Conservation (phyloP, 2,888 invertebrate genomes). For the Xestobium rufovillosum region DNA sequence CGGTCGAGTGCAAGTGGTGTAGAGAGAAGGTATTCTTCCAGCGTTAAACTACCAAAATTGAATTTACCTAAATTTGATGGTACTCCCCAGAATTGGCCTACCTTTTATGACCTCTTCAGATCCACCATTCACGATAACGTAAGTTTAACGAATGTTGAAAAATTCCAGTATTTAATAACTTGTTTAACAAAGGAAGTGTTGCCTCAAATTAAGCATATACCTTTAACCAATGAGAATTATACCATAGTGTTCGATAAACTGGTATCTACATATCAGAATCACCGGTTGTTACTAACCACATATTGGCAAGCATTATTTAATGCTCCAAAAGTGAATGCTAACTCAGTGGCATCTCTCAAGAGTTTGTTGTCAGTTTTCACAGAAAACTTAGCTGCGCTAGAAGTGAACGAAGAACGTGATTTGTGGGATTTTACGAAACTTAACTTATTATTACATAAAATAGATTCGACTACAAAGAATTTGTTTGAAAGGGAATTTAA, state of each 20-base stretch:
- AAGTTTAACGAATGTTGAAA: neutral
- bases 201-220: neutral
- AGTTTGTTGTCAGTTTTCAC: neutral
- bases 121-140: neutral
- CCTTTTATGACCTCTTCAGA: neutral
- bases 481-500: neutral
- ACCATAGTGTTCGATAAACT: neutral
- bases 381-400: neutral
- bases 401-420: neutral
- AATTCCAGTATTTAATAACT: neutral
- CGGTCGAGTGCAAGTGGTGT: too few relatives aligned
- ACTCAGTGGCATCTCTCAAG: neutral
- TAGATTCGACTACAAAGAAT: neutral
- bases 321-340: neutral
- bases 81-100: neutral
- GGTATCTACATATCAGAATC: too few relatives aligned
- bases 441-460: constrained; percentile 1
- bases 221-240: neutral
- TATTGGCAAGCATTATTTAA: neutral
- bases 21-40: too few relatives aligned
- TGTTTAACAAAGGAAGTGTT: neutral
- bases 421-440: constrained; percentile 4
- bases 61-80: neutral
- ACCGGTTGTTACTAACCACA: neutral
- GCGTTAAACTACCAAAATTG: too few relatives aligned